A percentile compares a stretch with the other conserved stretches of the same genome.
These are phyloP conservation scores for Anthopleura xanthogrammica DNA, from an alignment of 92 coral and sea anemone genomes.

Conservation along the genomic window DNA sequence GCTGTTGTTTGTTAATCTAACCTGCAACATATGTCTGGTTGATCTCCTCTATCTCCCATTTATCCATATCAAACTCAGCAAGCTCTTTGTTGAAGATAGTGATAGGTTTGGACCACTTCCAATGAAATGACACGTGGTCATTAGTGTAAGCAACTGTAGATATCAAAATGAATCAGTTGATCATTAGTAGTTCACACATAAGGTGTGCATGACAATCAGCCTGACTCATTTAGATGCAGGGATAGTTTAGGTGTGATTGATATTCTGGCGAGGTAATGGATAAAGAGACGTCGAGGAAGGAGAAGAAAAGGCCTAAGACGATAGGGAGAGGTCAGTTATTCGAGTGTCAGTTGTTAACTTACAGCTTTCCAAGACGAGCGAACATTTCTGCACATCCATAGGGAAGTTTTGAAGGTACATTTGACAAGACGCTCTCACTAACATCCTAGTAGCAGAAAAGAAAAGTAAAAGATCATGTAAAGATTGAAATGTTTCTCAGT, in stretches of 20 bases:
- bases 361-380: constrained; percentile 89
- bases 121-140: constrained; percentile 79
- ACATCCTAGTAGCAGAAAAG: constrained; percentile 42
- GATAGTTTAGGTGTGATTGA: too few relatives aligned
- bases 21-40: constrained; percentile 91
- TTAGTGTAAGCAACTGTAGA: constrained; percentile 81
- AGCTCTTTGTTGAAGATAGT: constrained; percentile 79
- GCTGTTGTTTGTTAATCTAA: constrained; percentile 12
- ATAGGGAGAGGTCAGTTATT: not conserved
- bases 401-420: constrained; percentile 94
- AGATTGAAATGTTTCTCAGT: too few relatives aligned
- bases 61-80: constrained; percentile 93
- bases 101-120: constrained; percentile 77
- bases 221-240: too few relatives aligned
- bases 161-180: not conserved
- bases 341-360: constrained; percentile 33
- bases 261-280: too few relatives aligned
- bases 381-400: constrained; percentile 90
- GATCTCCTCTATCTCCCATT: constrained; percentile 53
- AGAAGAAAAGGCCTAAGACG: not conserved
- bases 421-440: constrained; percentile 84
- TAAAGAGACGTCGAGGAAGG: not conserved
- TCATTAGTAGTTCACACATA: not conserved
- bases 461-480: not conserved
- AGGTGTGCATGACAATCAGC: too few relatives aligned